A percentile compares a stretch with the other conserved stretches of the same genome.
Conservation (phyloP, 1,140 invertebrate species). For the Cotesia glomerata region DNA sequence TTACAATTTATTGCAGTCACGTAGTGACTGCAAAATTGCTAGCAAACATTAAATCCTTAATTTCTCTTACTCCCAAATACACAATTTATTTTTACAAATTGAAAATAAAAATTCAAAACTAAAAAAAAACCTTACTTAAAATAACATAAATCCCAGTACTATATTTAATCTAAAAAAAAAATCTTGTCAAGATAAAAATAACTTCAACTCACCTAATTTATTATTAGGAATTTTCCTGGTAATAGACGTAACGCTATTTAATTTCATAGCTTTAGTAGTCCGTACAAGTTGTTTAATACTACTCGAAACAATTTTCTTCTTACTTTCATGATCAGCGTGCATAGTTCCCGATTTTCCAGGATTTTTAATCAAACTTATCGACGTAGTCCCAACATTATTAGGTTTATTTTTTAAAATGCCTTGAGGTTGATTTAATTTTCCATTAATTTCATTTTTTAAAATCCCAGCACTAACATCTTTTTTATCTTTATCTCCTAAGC, state of each 20-base stretch:
- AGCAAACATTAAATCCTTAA: too few species aligned
- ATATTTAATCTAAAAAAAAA: neutral
- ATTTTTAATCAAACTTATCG: slow-evolving; percentile 31
- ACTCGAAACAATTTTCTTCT: slow-evolving; percentile 42
- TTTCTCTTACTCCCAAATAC: too few species aligned
- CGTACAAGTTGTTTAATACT: slow-evolving; percentile 45
- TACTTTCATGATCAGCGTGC: slow-evolving; percentile 59
- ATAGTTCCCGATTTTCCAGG: slow-evolving; percentile 52
- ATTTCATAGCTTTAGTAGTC: slow-evolving; percentile 42
- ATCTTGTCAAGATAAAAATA: slow-evolving; percentile 2
- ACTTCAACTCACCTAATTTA: slow-evolving; percentile 51
- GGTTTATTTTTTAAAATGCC: slow-evolving; percentile 52
- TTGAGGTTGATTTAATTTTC: slow-evolving; percentile 22
- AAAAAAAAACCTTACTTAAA: too few species aligned
- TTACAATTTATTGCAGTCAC: too few species aligned
- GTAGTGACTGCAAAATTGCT: too few species aligned
- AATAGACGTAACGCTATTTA: slow-evolving; percentile 26
- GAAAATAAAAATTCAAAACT: too few species aligned
- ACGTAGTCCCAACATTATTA: slow-evolving; percentile 31
- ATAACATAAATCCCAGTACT: neutral
- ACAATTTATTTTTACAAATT: too few species aligned
- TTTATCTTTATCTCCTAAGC: slow-evolving; percentile 58
- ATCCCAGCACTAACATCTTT: slow-evolving; percentile 41
- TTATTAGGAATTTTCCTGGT: slow-evolving; percentile 35
- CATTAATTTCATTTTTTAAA: slow-evolving; percentile 49